Evolutionary conservation across 2,888 invertebrate genomes (phyloP).

Genomic region (Petrolisthes manimaculis): DNA sequence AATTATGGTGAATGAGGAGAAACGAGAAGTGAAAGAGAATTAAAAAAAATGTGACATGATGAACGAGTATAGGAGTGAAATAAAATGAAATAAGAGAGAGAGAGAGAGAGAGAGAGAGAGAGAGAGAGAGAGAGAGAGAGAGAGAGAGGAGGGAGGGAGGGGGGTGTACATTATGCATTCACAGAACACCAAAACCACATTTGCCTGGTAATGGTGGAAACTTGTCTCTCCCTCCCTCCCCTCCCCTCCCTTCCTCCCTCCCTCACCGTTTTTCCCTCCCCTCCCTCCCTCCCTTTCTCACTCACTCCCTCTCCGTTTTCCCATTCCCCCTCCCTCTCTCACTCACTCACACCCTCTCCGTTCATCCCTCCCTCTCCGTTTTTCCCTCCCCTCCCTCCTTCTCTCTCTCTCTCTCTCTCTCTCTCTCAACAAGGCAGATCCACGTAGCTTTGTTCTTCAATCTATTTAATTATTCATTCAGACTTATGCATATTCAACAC

Average conservation of each 20-base stretch:
- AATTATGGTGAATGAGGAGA: too few species aligned
- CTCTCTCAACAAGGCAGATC: neutral
- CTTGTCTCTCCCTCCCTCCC: neutral
- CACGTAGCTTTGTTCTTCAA: neutral
- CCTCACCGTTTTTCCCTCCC: neutral
- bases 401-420: slow-evolving; percentile 17
- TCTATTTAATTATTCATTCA: too few species aligned
- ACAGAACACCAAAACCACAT: too few species aligned
- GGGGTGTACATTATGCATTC: neutral
- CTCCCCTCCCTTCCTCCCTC: neutral
- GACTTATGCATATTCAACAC: too few species aligned
- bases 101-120: too few species aligned
- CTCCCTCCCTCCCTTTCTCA: neutral
- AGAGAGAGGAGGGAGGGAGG: neutral
- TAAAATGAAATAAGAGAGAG: too few species aligned
- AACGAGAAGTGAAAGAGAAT: too few species aligned
- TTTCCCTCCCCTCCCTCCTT: neutral
- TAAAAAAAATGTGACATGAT: too few species aligned
- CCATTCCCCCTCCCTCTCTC: slow-evolving; percentile 21
- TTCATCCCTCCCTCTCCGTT: slow-evolving; percentile 3
- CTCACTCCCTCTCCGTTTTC: slow-evolving; percentile 9
- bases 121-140: too few species aligned
- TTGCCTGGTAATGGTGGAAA: too few species aligned
- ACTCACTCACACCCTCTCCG: slow-evolving; percentile 27
- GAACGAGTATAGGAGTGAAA: too few species aligned